phyloP scores from a whole-genome alignment of 2,113 vertebrate species.

The Psammodynastes pulverulentus region DNA sequence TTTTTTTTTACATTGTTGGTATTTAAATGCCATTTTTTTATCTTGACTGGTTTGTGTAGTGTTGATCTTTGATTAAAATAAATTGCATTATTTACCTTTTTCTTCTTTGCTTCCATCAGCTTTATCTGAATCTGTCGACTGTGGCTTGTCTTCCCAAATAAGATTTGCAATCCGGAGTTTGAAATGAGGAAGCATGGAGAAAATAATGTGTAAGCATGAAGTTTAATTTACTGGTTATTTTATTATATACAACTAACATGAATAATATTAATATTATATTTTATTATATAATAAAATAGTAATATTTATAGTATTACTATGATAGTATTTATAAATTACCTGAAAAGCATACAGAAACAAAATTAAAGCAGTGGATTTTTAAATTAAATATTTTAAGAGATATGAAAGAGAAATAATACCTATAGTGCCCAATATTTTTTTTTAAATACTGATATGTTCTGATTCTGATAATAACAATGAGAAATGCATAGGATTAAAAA shows the following conservation, averaged over 20 bases:
- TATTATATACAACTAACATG: background rate
- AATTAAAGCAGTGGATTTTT: background rate
- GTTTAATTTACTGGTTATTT: background rate
- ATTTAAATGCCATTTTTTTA: background rate
- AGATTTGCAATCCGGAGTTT: background rate
- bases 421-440: background rate
- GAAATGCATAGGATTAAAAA: background rate
- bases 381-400: background rate
- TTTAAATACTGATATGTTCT: background rate
- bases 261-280: background rate
- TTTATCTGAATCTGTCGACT: background rate
- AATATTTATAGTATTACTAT: background rate
- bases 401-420: background rate
- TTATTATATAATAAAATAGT: background rate
- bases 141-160: background rate
- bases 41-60: background rate
- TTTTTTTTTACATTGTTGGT: background rate
- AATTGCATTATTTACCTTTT: background rate
- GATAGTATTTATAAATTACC: background rate
- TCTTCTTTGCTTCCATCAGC: background rate
- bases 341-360: background rate
- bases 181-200: background rate
- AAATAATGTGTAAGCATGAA: background rate
- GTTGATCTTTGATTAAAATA: background rate
- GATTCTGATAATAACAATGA: background rate